These are phyloP conservation scores for Ommatoiulus sabulosus DNA, from an alignment of 2,888 invertebrate genomes.

Conservation along the genomic window DNA sequence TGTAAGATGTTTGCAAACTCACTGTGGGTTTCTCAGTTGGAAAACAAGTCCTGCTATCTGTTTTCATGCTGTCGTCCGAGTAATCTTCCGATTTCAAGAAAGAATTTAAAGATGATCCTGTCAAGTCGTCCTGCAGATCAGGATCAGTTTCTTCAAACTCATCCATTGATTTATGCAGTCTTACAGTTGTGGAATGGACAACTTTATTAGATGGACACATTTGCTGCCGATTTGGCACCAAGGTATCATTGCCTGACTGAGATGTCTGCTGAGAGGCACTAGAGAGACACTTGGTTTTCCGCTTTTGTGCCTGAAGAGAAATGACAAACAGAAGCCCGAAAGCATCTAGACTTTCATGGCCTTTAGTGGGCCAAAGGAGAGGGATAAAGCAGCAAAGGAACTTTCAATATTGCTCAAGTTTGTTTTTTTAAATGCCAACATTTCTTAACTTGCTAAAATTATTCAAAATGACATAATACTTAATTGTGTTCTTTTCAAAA, in stretches of 20 bases:
- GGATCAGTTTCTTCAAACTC: constrained; percentile 12
- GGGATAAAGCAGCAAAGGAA: background rate
- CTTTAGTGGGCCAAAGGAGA: constrained; percentile 4
- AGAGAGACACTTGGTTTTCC: constrained; percentile 15
- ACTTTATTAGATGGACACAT: background rate
- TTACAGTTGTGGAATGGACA: constrained; percentile 21
- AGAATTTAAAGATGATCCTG: constrained; percentile 57
- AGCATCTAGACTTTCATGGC: constrained; percentile 54
- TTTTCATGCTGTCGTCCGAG: constrained; percentile 64
- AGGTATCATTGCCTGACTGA: background rate
- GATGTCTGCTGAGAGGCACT: constrained; percentile 16
- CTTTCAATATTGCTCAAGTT: background rate
- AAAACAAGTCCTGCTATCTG: constrained; percentile 25
- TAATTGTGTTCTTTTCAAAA: too few species aligned
- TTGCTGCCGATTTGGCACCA: background rate
- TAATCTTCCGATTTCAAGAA: constrained; percentile 66
- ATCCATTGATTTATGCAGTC: background rate
- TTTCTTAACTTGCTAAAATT: background rate
- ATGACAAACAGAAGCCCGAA: constrained; percentile 53
- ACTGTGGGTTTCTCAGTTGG: constrained; percentile 51
- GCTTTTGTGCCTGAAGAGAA: constrained; percentile 48
- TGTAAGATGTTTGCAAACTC: background rate
- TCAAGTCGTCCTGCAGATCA: constrained; percentile 54
- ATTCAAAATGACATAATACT: background rate
- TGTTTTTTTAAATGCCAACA: background rate